These are phyloP conservation scores for Pristionchus arcanus DNA, from an alignment of 2,888 invertebrate genomes.

Conservation along the genomic window DNA sequence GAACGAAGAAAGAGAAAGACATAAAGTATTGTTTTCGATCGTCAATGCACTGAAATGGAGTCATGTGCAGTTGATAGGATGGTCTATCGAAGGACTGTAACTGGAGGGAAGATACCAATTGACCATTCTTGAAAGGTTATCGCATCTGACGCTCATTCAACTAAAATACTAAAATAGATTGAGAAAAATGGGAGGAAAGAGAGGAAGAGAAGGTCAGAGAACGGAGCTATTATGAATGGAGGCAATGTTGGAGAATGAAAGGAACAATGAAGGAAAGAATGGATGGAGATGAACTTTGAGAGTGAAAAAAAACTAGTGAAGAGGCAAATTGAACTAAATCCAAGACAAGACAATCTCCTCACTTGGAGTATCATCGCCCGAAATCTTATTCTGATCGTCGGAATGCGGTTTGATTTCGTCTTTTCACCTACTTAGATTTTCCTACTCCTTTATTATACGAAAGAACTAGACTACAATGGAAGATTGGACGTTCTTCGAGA, in stretches of 20 bases:
- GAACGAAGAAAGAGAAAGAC: neutral
- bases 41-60: neutral
- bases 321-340: no score
- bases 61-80: neutral
- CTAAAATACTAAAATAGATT: constrained; percentile 27
- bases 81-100: neutral
- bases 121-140: neutral
- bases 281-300: neutral
- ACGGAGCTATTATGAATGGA: neutral
- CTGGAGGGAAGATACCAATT: neutral
- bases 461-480: no score
- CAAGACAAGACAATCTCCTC: no score
- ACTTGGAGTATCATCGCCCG: no score
- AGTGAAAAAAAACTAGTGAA: no score
- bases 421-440: no score
- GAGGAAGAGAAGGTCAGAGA: constrained; percentile 3
- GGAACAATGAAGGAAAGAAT: neutral
- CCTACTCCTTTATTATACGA: no score
- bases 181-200: neutral
- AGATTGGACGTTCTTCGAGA: no score
- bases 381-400: no score
- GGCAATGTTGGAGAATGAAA: constrained; percentile 8
- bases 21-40: neutral
- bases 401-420: no score
- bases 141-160: neutral